Percentiles rank a stretch among this genome's conserved stretches.
Conservation (phyloP, 2,888 invertebrate species). For the Cataglyphis albicans region DNA sequence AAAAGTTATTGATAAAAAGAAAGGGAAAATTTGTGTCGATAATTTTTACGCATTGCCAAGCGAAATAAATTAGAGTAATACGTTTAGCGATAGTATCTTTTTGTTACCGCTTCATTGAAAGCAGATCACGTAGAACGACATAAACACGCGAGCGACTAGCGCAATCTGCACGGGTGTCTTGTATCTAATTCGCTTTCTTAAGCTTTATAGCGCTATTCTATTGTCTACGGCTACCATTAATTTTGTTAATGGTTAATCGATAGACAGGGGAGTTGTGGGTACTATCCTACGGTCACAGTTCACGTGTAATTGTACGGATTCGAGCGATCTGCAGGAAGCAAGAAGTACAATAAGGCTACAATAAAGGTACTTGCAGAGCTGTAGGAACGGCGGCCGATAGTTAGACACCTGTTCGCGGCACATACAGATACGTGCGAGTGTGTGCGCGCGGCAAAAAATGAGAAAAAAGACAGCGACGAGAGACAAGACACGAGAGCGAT, state of each 20-base stretch:
- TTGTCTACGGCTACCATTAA: conserved; percentile 80
- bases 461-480: conserved; percentile 32
- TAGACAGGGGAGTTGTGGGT: conserved; percentile 78
- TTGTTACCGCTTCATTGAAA: conserved; percentile 9
- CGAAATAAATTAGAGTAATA: not conserved
- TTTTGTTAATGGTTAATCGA: conserved; percentile 84
- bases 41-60: not conserved
- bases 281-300: conserved; percentile 42
- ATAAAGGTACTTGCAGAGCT: conserved; percentile 45
- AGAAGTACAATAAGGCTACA: conserved; percentile 60
- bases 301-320: conserved; percentile 65
- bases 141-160: conserved; percentile 46
- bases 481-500: conserved; percentile 52
- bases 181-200: conserved; percentile 70
- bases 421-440: conserved; percentile 19
- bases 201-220: conserved; percentile 70
- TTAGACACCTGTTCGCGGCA: conserved; percentile 66
- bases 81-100: not conserved
- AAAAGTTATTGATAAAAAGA: conserved; percentile 1
- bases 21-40: not conserved
- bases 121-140: conserved; percentile 44
- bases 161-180: conserved; percentile 67
- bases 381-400: conserved; percentile 48
- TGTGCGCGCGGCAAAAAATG: conserved; percentile 23
- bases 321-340: conserved; percentile 53